Evolutionary conservation across 2,113 vertebrate species (phyloP).

Genomic region (Prietella phreatophila): DNA sequence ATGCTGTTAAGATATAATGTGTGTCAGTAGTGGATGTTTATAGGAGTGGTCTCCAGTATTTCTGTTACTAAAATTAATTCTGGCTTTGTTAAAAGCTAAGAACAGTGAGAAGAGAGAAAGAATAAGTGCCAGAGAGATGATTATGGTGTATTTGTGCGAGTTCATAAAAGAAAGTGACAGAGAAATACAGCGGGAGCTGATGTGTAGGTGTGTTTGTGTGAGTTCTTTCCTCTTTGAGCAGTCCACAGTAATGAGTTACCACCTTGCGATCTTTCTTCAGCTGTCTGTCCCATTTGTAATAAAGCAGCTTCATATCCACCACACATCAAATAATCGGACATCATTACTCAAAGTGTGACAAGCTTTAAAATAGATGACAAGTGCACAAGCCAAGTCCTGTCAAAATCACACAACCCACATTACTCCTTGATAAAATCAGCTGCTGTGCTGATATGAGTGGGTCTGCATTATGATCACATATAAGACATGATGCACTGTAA

Average conservation of each 20-base stretch:
- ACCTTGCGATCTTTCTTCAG: conserved; percentile 17
- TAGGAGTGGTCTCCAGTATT: background rate
- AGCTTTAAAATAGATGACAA: conserved; percentile 40
- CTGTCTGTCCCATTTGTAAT: conserved; percentile 36
- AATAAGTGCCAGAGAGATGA: conserved; percentile 1
- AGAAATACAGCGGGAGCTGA: conserved; percentile 14
- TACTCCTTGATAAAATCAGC: background rate
- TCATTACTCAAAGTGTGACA: conserved; percentile 33
- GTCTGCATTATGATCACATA: conserved; percentile 10
- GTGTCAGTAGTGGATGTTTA: conserved; percentile 3
- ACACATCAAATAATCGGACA: conserved; percentile 27
- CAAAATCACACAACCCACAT: conserved; percentile 22
- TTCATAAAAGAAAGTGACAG: conserved; percentile 11
- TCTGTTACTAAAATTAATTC: background rate
- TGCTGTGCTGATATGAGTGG: background rate
- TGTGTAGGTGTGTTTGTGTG: conserved; percentile 21
- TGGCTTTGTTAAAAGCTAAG: conserved; percentile 20
- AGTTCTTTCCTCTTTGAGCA: conserved; percentile 18
- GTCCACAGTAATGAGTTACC: conserved; percentile 45
- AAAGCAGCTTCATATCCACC: conserved; percentile 37
- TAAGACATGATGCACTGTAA: background rate
- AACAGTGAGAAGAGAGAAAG: background rate
- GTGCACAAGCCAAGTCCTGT: conserved; percentile 13
- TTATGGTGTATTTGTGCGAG: background rate
- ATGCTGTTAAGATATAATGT: conserved; percentile 18